Conservation (phyloP, 1,140 invertebrate genomes). For the Bombus breviceps region DNA sequence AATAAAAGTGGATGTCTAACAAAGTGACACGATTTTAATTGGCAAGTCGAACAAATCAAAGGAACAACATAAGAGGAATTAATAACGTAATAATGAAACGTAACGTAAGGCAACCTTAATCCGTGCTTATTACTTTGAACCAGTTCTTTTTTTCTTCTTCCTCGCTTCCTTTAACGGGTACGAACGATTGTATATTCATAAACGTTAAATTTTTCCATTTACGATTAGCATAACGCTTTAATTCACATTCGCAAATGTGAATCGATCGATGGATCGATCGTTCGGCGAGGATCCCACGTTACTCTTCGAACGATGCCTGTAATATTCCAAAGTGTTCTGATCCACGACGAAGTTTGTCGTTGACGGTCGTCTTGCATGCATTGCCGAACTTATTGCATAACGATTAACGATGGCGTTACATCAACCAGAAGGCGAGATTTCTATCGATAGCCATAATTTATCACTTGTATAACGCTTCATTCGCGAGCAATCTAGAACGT, state of each 20-base stretch:
- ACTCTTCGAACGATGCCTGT: neutral
- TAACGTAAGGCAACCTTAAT: neutral
- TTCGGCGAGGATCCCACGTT: neutral
- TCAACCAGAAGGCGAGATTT: slow-evolving; percentile 30
- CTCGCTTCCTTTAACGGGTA: neutral
- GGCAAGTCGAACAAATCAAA: neutral
- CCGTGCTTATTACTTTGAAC: neutral
- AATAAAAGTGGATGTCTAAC: neutral
- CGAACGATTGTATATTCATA: neutral
- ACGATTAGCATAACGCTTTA: slow-evolving; percentile 15
- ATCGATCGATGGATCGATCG: slow-evolving; percentile 8
- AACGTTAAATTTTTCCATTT: slow-evolving; percentile 2
- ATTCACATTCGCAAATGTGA: neutral
- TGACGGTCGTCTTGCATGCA: neutral
- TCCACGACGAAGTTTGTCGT: neutral
- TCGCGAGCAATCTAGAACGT: slow-evolving; percentile 20
- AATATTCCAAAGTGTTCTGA: neutral
- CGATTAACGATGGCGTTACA: slow-evolving; percentile 25
- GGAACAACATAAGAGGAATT: neutral
- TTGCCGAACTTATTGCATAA: slow-evolving; percentile 43
- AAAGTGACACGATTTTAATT: neutral
- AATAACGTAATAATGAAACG: neutral
- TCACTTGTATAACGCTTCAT: slow-evolving; percentile 24
- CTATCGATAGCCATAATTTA: slow-evolving; percentile 25
- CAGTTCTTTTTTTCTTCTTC: neutral